Evolutionary conservation across 2,888 invertebrate species (phyloP), one percentile per base, ranked within the genome.

Genomic region (Napeogenes sylphis): DNA sequence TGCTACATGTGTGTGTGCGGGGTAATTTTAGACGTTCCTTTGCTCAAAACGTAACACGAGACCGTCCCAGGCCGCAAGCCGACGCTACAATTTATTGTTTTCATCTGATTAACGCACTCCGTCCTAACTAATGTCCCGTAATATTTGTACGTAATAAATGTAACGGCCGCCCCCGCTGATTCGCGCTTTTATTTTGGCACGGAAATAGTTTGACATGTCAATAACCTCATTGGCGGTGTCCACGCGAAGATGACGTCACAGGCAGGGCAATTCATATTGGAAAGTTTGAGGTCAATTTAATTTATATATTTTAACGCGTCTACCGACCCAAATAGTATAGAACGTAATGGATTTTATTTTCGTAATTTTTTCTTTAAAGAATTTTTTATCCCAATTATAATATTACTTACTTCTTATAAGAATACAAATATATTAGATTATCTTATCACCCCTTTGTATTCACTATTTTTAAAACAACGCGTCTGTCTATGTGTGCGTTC

Each of bases 1-100:
- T 67, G 70, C 57, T 76, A 68, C 66, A 64, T 78, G 87, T 87
- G 83, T 85, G 87, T 82, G 88, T 86, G 87, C 83, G 84, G 75
- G 84, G 90, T 90, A 90, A 90, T 90, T 90, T 90, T 90, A 90
- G 90, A 87, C 88, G 89, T 87, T 90, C 88, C 89, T 89, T 90
- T 89, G 89, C 90, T 90, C 87, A 87, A 89, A 90, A 87, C 85
- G 90, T 85, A 90, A 90, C 84, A 75, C 82, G 87, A 90, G 81
- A 89, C 80, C 84, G 85, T 85, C 89, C 87, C 89, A 87, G 89
- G 89, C 90, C 88, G 80, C 89, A 89, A 88, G 82, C 80, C 85
- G 85, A 86, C 85, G 85, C 80, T 84, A 81, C 82, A 84, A 87
- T 88, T 88, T 87, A 88, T 90, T 89, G 88, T 90, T 89, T 89